Conservation (phyloP, 2,888 invertebrate species). For the Thecocarcelia acutangulata region DNA sequence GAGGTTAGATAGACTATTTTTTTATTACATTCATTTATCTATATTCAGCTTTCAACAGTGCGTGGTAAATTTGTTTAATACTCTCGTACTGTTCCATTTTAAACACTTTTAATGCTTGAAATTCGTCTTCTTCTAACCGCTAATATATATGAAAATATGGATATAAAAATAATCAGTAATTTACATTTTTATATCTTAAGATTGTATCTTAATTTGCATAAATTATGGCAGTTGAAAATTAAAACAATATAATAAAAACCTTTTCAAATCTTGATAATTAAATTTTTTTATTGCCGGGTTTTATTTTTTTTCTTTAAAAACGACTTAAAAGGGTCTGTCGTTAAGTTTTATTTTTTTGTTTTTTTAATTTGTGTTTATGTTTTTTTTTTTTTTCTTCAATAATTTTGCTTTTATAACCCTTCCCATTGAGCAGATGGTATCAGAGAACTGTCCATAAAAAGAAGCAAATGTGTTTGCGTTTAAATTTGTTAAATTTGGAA, state of each 20-base stretch:
- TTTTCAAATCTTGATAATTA: slow-evolving; percentile 54
- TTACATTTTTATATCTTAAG: slow-evolving; percentile 43
- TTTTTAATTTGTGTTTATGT: too few relatives aligned
- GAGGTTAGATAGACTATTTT: too few relatives aligned
- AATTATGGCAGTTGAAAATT: slow-evolving; percentile 27
- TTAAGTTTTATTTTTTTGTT: too few relatives aligned
- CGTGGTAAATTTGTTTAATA: neutral
- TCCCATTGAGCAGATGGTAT: too few relatives aligned
- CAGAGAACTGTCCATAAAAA: too few relatives aligned
- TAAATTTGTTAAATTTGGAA: too few relatives aligned
- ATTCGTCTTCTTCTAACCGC: slow-evolving; percentile 7
- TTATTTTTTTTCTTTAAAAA: slow-evolving; percentile 36
- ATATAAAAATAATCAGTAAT: slow-evolving; percentile 54
- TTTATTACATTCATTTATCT: too few relatives aligned
- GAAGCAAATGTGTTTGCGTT: too few relatives aligned
- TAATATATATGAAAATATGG: slow-evolving; percentile 3
- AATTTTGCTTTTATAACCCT: too few relatives aligned
- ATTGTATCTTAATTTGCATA: slow-evolving; percentile 53
- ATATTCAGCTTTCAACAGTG: slow-evolving; percentile 5
- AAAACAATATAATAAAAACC: slow-evolving; percentile 42
- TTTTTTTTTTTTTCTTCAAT: too few relatives aligned
- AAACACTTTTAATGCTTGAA: slow-evolving; percentile 13
- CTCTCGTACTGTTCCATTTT: neutral
- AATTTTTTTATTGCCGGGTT: neutral
- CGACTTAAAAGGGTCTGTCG: slow-evolving; percentile 23